Conservation (phyloP, 2,797 vertebrate species). For the Triplophysa yarkandensis region DNA sequence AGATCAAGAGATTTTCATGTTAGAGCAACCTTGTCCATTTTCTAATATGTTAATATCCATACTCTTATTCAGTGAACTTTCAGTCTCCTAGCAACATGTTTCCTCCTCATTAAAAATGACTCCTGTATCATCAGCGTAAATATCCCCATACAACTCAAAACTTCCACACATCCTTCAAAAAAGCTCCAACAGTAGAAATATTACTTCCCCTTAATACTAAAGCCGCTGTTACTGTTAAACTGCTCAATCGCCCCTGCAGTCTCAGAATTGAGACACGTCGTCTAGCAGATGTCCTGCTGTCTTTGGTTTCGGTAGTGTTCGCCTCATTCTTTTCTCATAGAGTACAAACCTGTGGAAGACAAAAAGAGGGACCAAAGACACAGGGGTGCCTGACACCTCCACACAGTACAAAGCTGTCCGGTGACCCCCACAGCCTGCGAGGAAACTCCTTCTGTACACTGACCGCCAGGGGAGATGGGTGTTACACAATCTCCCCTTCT, state of each 20-base stretch:
- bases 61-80: not conserved
- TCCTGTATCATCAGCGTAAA: slow-evolving; percentile 6
- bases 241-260: slow-evolving; percentile 14
- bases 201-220: not conserved
- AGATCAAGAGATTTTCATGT: not conserved
- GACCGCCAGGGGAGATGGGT: slow-evolving; percentile 33
- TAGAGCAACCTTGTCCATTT: no score
- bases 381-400: slow-evolving; percentile 43
- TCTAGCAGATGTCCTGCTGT: slow-evolving; percentile 43
- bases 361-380: slow-evolving; percentile 29
- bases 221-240: slow-evolving; percentile 1
- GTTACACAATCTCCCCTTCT: slow-evolving; percentile 29
- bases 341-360: slow-evolving; percentile 21
- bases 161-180: not conserved
- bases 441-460: slow-evolving; percentile 27
- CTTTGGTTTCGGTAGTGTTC: slow-evolving; percentile 5
- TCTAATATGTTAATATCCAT: no score
- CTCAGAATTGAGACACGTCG: slow-evolving; percentile 11
- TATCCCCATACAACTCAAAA: not conserved
- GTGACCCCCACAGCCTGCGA: slow-evolving; percentile 20
- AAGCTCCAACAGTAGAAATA: not conserved
- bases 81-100: slow-evolving; percentile 15
- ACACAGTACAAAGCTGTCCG: slow-evolving; percentile 39
- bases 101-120: not conserved
- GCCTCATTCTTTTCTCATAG: slow-evolving; percentile 32